Evolutionary conservation across 2,113 vertebrate species (phyloP), one percentile per base, ranked within the genome.

Genomic region (Pseudonaja textilis): DNA sequence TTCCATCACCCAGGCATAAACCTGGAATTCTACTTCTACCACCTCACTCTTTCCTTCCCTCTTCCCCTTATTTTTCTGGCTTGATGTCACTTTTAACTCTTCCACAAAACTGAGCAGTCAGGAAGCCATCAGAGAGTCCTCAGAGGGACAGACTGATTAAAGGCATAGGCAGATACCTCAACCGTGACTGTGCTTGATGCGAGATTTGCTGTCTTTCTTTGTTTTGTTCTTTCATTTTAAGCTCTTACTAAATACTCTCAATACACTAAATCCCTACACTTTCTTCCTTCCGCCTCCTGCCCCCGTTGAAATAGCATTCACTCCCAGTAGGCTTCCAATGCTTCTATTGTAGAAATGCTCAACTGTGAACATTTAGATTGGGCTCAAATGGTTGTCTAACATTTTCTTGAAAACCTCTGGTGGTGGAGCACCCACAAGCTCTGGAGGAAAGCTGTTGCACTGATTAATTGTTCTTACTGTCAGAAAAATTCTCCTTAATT

Each of bases 11-110:
- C 61, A 54, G 16, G 54, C 42, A 3, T 34, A 29, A 61, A 25
- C 22, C 6, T 56, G 94, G 90, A 29, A 89, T 85, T 8, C 0
- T 18, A 87, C 25, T 34, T 92, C 89, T 89, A 42, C 55, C 0
- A 55, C 56, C n/a, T 89, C 52, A 10, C 12, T 88, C 87, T 34
- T 55, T 54, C 26, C 52, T 2, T n/a, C 47, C 29, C 1, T 7
- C 18, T 3, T 26, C 18, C 8, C 52, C 29, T 34, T n/a, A 64
- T 64, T 29, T 11, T 11, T 20, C 56, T 86, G 42, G 45, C 57
- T 88, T 50, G 88, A 69, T 92, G 91, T 91, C 57, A 93, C 25
- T 54, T 95, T 96, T 90, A 95, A 93, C 92, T 92, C 89, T 89
- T 89, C 87, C 94, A 34, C 89, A 95, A 93, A 93, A 56, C 91